A percentile compares a stretch with the other conserved stretches of the same genome.
phyloP scores from a whole-genome alignment of 2,797 vertebrate species.

The Sitta carolinensis region DNA sequence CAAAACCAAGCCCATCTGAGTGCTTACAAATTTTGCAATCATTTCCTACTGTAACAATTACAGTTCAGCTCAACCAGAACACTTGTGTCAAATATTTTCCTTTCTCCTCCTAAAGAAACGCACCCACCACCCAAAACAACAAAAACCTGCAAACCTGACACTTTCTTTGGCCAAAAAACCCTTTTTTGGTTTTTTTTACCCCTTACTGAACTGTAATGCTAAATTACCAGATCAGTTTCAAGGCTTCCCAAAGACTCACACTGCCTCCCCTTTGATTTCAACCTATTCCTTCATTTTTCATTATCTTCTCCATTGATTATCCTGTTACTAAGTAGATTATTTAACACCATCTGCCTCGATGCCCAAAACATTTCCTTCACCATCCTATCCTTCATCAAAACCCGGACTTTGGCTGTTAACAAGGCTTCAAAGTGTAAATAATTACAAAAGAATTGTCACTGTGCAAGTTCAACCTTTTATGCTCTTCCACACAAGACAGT shows the following conservation, averaged over 20 bases:
- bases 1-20: background rate
- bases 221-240: background rate
- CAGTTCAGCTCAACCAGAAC: background rate
- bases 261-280: background rate
- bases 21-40: background rate
- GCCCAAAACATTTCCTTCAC: background rate
- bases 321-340: background rate
- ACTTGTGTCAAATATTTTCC: background rate
- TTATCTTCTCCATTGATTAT: background rate
- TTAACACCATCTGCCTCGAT: background rate
- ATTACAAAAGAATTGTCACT: background rate
- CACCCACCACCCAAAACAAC: background rate
- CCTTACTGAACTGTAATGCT: background rate
- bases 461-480: background rate
- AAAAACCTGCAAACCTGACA: background rate
- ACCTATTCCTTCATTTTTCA: background rate
- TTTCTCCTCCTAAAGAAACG: background rate
- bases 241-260: background rate
- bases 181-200: background rate
- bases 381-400: background rate
- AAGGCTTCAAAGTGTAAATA: background rate
- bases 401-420: background rate
- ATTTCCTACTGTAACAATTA: background rate
- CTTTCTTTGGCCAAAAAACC: background rate
- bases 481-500: fast-evolving